A percentile compares a stretch with the other conserved stretches of the same genome.
Conservation (phyloP, 2,888 invertebrate genomes). For the Drosophila putrida region DNA sequence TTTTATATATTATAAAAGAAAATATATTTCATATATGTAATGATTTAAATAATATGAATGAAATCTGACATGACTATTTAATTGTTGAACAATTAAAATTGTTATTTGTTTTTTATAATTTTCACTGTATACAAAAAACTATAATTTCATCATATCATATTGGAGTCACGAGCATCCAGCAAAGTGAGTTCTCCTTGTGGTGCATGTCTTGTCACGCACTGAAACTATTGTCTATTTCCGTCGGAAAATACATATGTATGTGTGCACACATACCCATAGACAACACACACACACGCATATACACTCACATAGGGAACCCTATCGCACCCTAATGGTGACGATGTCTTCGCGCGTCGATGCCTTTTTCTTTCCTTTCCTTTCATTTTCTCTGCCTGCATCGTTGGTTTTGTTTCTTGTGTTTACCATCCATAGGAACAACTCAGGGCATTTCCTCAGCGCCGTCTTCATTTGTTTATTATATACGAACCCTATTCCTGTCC, state of each 20-base stretch:
- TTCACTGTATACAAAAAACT: neutral
- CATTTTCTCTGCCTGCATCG: conserved; percentile 37
- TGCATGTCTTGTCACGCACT: conserved; percentile 19
- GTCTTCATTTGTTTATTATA: conserved; percentile 14
- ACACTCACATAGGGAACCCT: conserved; percentile 22
- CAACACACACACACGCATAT: too few species aligned
- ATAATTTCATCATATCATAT: neutral
- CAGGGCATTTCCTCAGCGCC: conserved; percentile 19
- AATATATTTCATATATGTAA: too few species aligned
- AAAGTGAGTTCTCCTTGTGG: neutral
- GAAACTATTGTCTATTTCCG: conserved; percentile 15
- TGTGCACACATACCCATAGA: too few species aligned
- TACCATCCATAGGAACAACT: conserved; percentile 3
- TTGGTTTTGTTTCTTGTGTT: conserved; percentile 21
- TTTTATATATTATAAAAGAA: too few species aligned
- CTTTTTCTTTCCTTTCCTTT: conserved; percentile 33
- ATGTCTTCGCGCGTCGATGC: conserved; percentile 63
- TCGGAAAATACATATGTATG: neutral
- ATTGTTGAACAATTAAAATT: too few species aligned
- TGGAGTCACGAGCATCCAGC: too few species aligned
- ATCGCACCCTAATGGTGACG: conserved; percentile 54
- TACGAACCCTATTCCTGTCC: conserved; percentile 21
- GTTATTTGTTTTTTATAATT: too few species aligned
- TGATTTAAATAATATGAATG: too few species aligned
- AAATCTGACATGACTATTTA: too few species aligned